Percentiles rank a stretch among this genome's conserved stretches.
These are phyloP conservation scores for Drosophila nr. fundita DNA, from an alignment of 2,888 invertebrate species.

Conservation along the genomic window DNA sequence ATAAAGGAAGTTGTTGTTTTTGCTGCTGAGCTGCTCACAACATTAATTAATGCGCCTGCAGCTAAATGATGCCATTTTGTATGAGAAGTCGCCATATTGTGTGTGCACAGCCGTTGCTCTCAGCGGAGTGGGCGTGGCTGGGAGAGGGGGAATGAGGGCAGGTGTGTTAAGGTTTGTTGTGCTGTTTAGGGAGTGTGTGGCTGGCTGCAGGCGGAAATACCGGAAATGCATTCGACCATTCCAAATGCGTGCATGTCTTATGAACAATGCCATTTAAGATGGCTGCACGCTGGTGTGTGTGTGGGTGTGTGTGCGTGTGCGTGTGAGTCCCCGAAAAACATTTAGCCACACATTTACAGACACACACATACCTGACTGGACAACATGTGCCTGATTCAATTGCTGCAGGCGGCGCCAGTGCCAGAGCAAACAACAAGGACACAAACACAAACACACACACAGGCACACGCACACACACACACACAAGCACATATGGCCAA, in stretches of 20 bases:
- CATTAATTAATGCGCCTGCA: slow-evolving; percentile 78
- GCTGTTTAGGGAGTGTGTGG: slow-evolving; percentile 27
- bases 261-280: slow-evolving; percentile 74
- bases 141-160: background rate
- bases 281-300: slow-evolving; percentile 12
- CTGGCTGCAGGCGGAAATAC: slow-evolving; percentile 57
- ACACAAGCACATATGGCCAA: slow-evolving; percentile 19
- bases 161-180: slow-evolving; percentile 17
- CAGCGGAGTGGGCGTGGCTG: background rate
- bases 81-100: slow-evolving; percentile 35
- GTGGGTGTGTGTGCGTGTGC: slow-evolving; percentile 11
- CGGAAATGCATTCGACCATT: slow-evolving; percentile 71
- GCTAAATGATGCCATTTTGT: slow-evolving; percentile 73
- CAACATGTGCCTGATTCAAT: slow-evolving; percentile 61
- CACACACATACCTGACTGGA: slow-evolving; percentile 42
- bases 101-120: slow-evolving; percentile 11
- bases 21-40: slow-evolving; percentile 57
- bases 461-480: background rate
- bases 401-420: slow-evolving; percentile 68
- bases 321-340: slow-evolving; percentile 61
- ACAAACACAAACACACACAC: slow-evolving; percentile 49
- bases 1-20: slow-evolving; percentile 45
- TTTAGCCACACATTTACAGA: slow-evolving; percentile 32
- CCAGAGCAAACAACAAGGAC: slow-evolving; percentile 69
- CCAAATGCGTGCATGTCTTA: slow-evolving; percentile 77